Evolutionary conservation across 2,113 vertebrate genomes (phyloP).

Genomic region (Lagopus leucura): DNA sequence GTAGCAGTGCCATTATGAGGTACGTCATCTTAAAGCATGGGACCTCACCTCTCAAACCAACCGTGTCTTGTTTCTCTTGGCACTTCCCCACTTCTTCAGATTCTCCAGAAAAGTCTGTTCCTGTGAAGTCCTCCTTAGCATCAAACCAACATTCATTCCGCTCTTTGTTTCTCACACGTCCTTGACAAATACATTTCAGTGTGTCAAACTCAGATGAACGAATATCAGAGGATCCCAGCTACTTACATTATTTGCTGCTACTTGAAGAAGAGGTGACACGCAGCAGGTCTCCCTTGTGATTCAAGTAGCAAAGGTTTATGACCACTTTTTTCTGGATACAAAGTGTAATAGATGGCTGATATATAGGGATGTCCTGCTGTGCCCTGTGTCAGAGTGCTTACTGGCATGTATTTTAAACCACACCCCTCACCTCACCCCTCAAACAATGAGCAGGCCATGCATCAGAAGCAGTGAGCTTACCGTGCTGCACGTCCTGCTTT

Average conservation of each 20-base stretch:
- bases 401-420: neutral
- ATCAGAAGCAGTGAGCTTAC: neutral
- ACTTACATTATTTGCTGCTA: neutral
- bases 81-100: neutral
- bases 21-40: neutral
- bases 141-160: slow-evolving; percentile 75
- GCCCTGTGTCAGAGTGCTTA: neutral
- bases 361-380: neutral
- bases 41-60: slow-evolving; percentile 15
- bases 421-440: neutral
- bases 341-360: neutral
- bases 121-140: slow-evolving; percentile 66
- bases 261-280: neutral
- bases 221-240: neutral
- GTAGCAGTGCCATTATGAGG: neutral
- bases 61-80: neutral
- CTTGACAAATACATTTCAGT: slow-evolving; percentile 46
- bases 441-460: neutral
- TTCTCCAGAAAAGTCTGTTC: slow-evolving; percentile 2
- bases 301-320: neutral
- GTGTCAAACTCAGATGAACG: neutral
- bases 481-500: neutral
- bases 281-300: neutral
- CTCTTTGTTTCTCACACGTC: slow-evolving; percentile 8
- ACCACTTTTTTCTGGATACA: neutral